These are phyloP conservation scores for Pangasius larnaudii DNA, from an alignment of 2,797 vertebrate genomes.

Conservation along the genomic window DNA sequence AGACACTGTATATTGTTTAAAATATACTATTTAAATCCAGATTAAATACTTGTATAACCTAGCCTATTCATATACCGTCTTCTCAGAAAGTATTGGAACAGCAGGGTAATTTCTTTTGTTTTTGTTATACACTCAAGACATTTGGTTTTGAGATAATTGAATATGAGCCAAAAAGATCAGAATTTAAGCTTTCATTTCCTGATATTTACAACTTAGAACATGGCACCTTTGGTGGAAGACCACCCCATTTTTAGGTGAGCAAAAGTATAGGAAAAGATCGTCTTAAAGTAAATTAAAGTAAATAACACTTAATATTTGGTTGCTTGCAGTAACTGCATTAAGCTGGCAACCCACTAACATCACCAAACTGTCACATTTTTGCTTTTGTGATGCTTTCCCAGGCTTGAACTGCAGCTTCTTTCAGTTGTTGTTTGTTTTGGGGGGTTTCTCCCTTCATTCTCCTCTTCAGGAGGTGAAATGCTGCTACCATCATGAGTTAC, in stretches of 20 bases:
- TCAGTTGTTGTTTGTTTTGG: too few species aligned
- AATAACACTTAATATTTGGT: neutral
- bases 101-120: neutral
- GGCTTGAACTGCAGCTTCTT: too few species aligned
- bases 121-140: neutral
- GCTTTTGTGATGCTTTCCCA: too few species aligned
- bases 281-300: neutral
- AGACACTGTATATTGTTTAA: neutral
- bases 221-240: too few species aligned
- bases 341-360: too few species aligned
- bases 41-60: neutral
- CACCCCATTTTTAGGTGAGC: neutral
- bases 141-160: neutral
- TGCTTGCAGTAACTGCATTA: neutral
- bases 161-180: neutral
- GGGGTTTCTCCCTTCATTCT: too few species aligned
- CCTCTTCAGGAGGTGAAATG: too few species aligned
- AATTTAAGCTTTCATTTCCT: neutral
- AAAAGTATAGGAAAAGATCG: neutral
- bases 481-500: neutral
- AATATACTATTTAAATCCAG: neutral
- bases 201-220: neutral
- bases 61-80: neutral
- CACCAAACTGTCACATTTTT: too few species aligned
- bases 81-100: neutral